Evolutionary conservation across 2,113 vertebrate genomes (phyloP).

Genomic region (Sakesphorus luctuosus): DNA sequence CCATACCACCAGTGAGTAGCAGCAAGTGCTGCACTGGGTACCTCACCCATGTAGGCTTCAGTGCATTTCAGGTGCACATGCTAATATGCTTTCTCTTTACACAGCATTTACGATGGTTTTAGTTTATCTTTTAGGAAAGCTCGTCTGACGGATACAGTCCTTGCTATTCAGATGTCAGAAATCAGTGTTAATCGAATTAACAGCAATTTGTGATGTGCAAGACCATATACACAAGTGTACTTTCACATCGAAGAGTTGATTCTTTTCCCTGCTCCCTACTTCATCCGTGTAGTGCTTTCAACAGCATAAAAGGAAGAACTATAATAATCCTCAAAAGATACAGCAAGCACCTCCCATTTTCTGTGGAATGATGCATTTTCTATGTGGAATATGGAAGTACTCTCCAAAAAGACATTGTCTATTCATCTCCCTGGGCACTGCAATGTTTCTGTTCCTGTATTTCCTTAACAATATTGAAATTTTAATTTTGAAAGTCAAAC

Average conservation of each 20-base stretch:
- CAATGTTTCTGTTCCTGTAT: background rate
- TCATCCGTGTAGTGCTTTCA: background rate
- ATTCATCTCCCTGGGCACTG: background rate
- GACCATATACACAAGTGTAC: background rate
- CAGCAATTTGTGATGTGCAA: background rate
- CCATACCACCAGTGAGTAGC: background rate
- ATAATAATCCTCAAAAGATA: background rate
- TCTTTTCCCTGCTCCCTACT: background rate
- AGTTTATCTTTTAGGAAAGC: background rate
- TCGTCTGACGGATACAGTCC: background rate
- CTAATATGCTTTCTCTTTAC: background rate
- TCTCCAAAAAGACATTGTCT: background rate
- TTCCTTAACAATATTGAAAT: constrained; percentile 12
- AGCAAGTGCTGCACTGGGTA: background rate
- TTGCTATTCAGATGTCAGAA: background rate
- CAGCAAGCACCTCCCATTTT: background rate
- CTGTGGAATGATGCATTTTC: background rate
- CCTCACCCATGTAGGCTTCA: background rate
- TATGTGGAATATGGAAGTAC: background rate
- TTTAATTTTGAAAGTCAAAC: background rate
- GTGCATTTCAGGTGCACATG: background rate
- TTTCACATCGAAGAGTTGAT: background rate
- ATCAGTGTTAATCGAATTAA: background rate
- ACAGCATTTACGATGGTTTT: background rate
- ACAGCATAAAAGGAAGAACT: background rate